phyloP scores from a whole-genome alignment of 2,888 invertebrate species.

The Pachydiplax longipennis region DNA sequence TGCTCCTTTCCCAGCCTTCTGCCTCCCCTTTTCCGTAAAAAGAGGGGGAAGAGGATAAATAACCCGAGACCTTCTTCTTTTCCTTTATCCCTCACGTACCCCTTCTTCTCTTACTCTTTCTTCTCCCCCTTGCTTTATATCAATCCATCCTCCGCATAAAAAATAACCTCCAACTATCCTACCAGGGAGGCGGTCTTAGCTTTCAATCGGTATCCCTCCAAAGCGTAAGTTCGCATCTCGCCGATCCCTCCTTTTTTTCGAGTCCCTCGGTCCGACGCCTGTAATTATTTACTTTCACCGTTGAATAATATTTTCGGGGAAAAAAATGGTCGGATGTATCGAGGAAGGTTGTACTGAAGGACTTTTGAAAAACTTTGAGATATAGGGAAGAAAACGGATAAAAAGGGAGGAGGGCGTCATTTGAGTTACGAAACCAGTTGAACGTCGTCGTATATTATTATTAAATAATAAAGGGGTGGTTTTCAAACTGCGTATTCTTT shows the following conservation, averaged over 20 bases:
- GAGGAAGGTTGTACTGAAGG: neutral
- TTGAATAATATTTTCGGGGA: neutral
- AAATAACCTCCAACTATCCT: neutral
- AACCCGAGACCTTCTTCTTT: neutral
- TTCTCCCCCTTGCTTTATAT: neutral
- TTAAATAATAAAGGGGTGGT: neutral
- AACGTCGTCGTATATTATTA: no score
- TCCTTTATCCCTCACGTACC: neutral
- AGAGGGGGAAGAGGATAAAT: neutral
- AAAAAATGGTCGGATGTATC: neutral
- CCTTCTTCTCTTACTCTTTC: neutral
- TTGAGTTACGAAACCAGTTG: neutral
- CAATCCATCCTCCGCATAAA: neutral
- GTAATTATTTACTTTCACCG: conserved; percentile 1
- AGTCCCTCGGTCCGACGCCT: neutral
- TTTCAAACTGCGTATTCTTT: neutral
- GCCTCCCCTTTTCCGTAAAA: neutral
- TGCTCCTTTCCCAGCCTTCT: neutral
- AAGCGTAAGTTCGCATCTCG: no score
- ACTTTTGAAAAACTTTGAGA: neutral
- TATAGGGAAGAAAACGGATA: neutral
- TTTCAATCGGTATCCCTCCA: neutral
- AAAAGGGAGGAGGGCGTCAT: neutral
- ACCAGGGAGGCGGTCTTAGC: neutral
- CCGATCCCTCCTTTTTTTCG: neutral